Evolutionary conservation across 2,113 vertebrate genomes (phyloP).

Genomic region (Menidia beryllina): DNA sequence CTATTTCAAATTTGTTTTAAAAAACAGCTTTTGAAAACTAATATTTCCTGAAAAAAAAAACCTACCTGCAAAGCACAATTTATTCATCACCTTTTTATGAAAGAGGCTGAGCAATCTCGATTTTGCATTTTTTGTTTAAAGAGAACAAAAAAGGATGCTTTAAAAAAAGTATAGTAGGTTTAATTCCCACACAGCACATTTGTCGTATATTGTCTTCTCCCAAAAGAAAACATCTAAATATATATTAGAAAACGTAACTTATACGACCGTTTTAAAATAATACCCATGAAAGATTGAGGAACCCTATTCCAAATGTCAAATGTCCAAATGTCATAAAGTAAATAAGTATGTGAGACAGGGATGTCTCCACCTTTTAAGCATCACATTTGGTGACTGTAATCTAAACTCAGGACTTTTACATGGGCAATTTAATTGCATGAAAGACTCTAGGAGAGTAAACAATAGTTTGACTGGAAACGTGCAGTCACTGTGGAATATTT

Average conservation of each 20-base stretch:
- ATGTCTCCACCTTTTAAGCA: neutral
- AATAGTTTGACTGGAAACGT: conserved; percentile 4
- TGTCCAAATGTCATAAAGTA: too few relatives aligned
- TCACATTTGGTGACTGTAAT: neutral
- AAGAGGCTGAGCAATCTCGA: too few relatives aligned
- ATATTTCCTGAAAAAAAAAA: too few relatives aligned
- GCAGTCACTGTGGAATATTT: conserved; percentile 27
- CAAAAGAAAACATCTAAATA: neutral
- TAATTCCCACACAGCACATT: too few relatives aligned
- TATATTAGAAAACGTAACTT: neutral
- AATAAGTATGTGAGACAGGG: neutral
- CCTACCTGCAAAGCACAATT: too few relatives aligned
- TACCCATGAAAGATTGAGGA: neutral
- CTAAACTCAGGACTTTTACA: conserved; percentile 31
- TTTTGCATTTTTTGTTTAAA: too few relatives aligned
- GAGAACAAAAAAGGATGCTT: too few relatives aligned
- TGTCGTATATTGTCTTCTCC: too few relatives aligned
- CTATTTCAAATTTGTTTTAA: neutral
- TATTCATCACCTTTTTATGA: too few relatives aligned
- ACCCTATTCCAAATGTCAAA: neutral
- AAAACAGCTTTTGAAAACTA: neutral
- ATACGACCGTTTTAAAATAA: neutral
- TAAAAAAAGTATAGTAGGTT: too few relatives aligned
- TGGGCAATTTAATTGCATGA: neutral
- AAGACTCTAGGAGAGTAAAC: conserved; percentile 1